Evolutionary conservation across 1,140 invertebrate species (phyloP), one percentile per base, ranked within the genome.

Genomic region (Trissolcus basalis): DNA sequence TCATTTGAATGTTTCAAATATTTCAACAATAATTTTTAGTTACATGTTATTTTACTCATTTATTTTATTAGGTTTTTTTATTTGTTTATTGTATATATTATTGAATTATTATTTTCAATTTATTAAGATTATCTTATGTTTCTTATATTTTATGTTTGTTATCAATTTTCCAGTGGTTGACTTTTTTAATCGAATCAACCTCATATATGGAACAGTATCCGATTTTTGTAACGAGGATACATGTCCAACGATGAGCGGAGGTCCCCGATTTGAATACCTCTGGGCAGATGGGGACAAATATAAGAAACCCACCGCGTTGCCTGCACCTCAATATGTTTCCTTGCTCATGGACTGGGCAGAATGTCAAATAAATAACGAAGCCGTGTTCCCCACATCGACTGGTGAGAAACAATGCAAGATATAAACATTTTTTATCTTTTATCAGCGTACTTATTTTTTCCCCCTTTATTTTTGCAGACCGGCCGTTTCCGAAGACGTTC

Each of bases 281-380:
- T 98, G 97, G 97, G 95, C 95, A 47, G 97, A 98, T 89, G 94
- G 94, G 61, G 90, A 92, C 32, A 91, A 90, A 75, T 97, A 94
- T 82, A 97, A 97, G 85, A 97, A 96, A 83, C 96, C 97, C 6
- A 96, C 95, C 19, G 91, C 92, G 49, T 85, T 98, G 51, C 94
- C 96, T 12, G 97, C 97, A 6, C 93, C 94, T 16, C 92, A 96
- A 82, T 98, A 98, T 86, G 93, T 98, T 61, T 90, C 91, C 64
- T 89, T 96, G 43, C 88, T 98, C 13, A 98, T 98, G 96, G 96
- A 98, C 82, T 98, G 97, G 97, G 93, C 96, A 45, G 97, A 98
- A 88, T 84, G 90, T 13, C 96, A 97, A 88, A 98, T 98, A 70
- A 98, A 98, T 85, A 94, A 98, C 88, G 96, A 97, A 89, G 89